Percentiles rank a stretch among this genome's conserved stretches.
phyloP scores from a whole-genome alignment of 2,888 invertebrate species.

The Perizoma affinitatum region DNA sequence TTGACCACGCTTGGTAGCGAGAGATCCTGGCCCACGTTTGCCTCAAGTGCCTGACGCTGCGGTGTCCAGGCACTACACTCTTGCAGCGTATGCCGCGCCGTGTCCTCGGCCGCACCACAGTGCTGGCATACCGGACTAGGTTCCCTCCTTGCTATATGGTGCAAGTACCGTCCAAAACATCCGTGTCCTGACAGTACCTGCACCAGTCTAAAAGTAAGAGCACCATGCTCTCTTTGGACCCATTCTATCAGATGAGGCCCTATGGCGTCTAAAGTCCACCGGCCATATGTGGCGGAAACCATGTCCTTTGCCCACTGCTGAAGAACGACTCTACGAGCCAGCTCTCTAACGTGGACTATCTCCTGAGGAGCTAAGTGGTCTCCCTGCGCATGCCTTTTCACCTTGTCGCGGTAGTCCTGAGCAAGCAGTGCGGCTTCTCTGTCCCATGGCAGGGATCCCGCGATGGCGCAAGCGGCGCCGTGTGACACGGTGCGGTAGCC shows the following conservation, averaged over 20 bases:
- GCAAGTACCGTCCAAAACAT: too few species aligned
- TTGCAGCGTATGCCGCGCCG: too few species aligned
- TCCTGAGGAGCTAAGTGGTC: not conserved
- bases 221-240: too few species aligned
- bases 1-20: too few species aligned
- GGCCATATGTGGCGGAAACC: not conserved
- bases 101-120: too few species aligned
- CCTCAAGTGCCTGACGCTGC: too few species aligned
- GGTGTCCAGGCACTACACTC: too few species aligned
- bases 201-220: too few species aligned
- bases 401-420: not conserved
- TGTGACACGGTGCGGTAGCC: slow-evolving; percentile 4
- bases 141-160: too few species aligned
- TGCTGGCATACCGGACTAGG: too few species aligned
- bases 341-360: not conserved
- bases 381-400: not conserved
- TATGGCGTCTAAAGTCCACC: not conserved
- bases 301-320: not conserved
- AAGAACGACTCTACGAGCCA: not conserved
- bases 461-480: not conserved
- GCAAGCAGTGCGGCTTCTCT: not conserved
- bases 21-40: too few species aligned
- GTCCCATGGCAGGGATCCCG: slow-evolving; percentile 4
- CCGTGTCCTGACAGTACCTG: too few species aligned
- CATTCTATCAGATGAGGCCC: not conserved